Conservation (phyloP, 2,113 vertebrate genomes). For the Vulpes ferrilata region DNA sequence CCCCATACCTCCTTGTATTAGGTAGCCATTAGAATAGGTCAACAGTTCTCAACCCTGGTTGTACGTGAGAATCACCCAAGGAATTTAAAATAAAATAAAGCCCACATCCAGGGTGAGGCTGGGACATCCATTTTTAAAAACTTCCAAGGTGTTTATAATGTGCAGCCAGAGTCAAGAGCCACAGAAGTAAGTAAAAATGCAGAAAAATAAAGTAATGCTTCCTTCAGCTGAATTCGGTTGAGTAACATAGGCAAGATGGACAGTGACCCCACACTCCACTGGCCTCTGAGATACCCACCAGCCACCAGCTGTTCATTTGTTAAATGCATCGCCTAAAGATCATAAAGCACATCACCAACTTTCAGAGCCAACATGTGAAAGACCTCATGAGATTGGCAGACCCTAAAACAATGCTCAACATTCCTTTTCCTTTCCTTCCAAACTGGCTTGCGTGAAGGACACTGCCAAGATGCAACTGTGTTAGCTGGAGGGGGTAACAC, state of each 20-base stretch:
- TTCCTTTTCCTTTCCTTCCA: conserved; percentile 20
- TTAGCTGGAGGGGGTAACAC: background rate
- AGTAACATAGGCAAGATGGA: background rate
- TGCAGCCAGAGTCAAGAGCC: background rate
- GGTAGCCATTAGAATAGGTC: background rate
- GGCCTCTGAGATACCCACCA: background rate
- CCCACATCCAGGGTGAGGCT: background rate
- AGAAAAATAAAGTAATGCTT: background rate
- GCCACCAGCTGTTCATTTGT: conserved; percentile 37
- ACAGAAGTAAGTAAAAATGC: background rate
- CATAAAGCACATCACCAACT: background rate
- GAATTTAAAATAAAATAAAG: conserved; percentile 48
- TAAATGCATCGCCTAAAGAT: background rate
- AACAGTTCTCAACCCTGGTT: background rate
- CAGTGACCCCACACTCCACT: background rate
- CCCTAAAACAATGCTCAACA: background rate
- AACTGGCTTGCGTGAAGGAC: conserved; percentile 9
- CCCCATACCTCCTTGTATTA: background rate
- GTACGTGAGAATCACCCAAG: background rate
- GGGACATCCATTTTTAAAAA: background rate
- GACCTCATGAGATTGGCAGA: background rate
- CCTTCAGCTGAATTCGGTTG: conserved; percentile 6
- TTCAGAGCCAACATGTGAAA: background rate
- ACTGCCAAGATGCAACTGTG: background rate
- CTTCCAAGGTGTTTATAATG: background rate